phyloP scores from a whole-genome alignment of 2,888 invertebrate species.

The Agonum fuliginosum region DNA sequence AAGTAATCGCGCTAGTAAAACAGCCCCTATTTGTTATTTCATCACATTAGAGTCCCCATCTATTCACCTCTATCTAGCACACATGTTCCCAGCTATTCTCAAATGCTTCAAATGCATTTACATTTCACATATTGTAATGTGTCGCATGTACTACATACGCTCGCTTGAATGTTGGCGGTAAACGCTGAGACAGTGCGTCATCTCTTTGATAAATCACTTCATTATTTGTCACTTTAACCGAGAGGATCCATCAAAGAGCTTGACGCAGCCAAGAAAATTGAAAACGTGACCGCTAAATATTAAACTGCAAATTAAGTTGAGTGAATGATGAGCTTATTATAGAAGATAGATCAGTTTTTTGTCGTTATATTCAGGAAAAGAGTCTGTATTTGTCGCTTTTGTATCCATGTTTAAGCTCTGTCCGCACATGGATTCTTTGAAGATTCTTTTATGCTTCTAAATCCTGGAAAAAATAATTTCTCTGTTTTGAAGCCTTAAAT shows the following conservation, averaged over 20 bases:
- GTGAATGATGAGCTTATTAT: constrained; percentile 10
- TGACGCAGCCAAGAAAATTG: constrained; percentile 27
- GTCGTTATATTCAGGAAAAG: no score
- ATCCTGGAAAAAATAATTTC: no score
- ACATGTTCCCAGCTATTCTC: not conserved
- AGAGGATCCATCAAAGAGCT: constrained; percentile 24
- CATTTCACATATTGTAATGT: not conserved
- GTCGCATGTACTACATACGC: not conserved
- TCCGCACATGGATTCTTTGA: not conserved
- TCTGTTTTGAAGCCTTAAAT: no score
- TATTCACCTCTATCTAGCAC: no score
- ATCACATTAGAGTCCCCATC: no score
- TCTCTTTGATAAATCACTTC: constrained; percentile 39
- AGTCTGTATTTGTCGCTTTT: no score
- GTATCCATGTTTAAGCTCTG: no score
- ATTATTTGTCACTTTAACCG: constrained; percentile 38
- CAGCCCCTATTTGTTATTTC: no score
- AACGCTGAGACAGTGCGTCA: not conserved
- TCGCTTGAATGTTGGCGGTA: not conserved
- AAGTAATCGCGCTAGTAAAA: no score
- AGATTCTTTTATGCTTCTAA: no score
- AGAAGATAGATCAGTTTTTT: no score
- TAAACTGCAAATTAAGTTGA: constrained; percentile 21
- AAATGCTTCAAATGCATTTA: not conserved
- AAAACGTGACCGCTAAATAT: constrained; percentile 30